Conservation (phyloP, 2,888 invertebrate species). For the Drosophila parthenogenetica region DNA sequence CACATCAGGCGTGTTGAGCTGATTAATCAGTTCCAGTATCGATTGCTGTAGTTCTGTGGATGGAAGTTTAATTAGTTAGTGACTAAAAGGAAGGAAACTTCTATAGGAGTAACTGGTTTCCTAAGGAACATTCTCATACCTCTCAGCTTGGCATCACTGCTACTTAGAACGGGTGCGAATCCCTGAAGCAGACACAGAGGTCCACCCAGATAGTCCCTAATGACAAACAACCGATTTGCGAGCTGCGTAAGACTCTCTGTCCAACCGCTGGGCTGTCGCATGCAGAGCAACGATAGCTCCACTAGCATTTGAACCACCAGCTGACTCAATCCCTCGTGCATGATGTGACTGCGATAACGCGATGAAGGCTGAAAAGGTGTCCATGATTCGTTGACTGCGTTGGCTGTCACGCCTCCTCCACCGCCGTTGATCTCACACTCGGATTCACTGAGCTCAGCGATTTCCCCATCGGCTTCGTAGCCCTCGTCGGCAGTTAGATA, state of each 20-base stretch:
- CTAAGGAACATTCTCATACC: slow-evolving; percentile 55
- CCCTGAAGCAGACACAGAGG: slow-evolving; percentile 83
- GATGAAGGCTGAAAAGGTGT: slow-evolving; percentile 82
- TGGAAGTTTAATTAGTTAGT: background rate
- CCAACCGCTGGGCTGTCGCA: slow-evolving; percentile 82
- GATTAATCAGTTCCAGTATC: slow-evolving; percentile 88
- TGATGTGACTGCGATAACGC: slow-evolving; percentile 82
- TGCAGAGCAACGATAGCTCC: slow-evolving; percentile 81
- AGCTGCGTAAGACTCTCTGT: slow-evolving; percentile 82
- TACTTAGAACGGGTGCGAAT: slow-evolving; percentile 81
- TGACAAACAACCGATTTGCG: slow-evolving; percentile 83
- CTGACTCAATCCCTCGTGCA: slow-evolving; percentile 83
- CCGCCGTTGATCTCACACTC: slow-evolving; percentile 71
- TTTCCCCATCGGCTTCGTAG: slow-evolving; percentile 85
- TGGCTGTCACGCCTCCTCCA: slow-evolving; percentile 1
- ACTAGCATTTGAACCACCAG: slow-evolving; percentile 84
- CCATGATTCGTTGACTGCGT: slow-evolving; percentile 69
- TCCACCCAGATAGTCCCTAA: slow-evolving; percentile 84
- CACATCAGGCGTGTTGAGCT: slow-evolving; percentile 84
- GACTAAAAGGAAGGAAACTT: too few relatives aligned
- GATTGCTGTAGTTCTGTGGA: slow-evolving; percentile 88
- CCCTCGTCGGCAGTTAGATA: slow-evolving; percentile 84
- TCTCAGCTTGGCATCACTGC: slow-evolving; percentile 76
- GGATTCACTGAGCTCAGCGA: slow-evolving; percentile 82
- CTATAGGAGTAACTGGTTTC: too few relatives aligned